Evolutionary conservation across 2,113 vertebrate genomes (phyloP).

Genomic region (Equus przewalskii): DNA sequence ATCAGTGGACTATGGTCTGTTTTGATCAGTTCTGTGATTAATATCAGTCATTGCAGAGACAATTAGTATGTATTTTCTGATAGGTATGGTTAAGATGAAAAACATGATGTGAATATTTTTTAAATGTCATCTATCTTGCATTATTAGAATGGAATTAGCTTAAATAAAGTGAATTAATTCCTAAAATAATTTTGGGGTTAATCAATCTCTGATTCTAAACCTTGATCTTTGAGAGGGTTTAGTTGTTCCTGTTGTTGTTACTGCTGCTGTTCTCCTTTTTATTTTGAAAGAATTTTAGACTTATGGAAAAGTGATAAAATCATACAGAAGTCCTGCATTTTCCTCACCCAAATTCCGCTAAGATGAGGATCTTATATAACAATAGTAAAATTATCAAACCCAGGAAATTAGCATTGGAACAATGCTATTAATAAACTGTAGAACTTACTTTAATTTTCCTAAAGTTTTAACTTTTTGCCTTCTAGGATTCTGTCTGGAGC

Average conservation of each 20-base stretch:
- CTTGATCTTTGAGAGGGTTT: not conserved
- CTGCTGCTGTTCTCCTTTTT: not conserved
- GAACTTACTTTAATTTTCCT: not conserved
- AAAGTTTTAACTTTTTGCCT: not conserved
- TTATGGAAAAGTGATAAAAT: not conserved
- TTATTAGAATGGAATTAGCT: not conserved
- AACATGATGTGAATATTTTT: not conserved
- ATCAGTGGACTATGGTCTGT: not conserved
- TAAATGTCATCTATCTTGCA: not conserved
- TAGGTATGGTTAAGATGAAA: not conserved
- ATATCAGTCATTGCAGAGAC: not conserved
- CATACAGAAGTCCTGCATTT: not conserved
- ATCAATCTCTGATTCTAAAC: not conserved
- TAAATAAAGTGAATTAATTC: conserved; percentile 23
- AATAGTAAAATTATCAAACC: conserved; percentile 21
- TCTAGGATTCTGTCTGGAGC: not conserved
- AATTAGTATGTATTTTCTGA: not conserved
- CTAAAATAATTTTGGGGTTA: not conserved
- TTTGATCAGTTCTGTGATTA: not conserved
- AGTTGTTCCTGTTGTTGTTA: not conserved
- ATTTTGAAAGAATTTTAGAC: not conserved
- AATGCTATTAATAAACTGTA: not conserved
- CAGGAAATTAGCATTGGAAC: not conserved
- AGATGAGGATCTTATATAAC: not conserved
- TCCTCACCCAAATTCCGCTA: not conserved